Evolutionary conservation across 23 tunicate genomes (phyloP), one percentile per base, ranked within the genome.

Genomic region (Oikopleura dioica): DNA sequence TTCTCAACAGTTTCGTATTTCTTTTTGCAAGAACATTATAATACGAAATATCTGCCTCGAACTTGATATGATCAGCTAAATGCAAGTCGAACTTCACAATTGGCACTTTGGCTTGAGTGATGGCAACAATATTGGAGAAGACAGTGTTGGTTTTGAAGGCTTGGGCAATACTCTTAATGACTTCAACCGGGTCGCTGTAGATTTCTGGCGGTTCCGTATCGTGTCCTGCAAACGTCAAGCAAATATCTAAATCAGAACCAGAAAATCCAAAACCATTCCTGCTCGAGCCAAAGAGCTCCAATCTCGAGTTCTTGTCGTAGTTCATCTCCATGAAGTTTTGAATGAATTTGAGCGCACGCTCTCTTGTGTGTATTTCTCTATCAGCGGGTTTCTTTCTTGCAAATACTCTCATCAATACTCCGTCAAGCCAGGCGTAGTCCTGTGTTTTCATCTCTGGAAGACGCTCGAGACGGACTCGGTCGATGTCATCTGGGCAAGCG

Each of bases 21-120:
- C 86, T 68, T 63, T 81, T 85, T 24, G 99, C 99, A 69, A 94
- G 79, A 37, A 83, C 38, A 37, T 94, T 94, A 81, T 94, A 94
- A 0, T 86, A 69, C 59, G 95, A 86, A 72, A 94, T 94, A 55
- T 94, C 99, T 36, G 88, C 99, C 58, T 94, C 99, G 59, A 81
- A 78, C 0, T 79, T 78, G 32, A 77, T 76, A 16, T 37, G 32
- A 32, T 69, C 80, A 26, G 2, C 16, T n/a, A n/a, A n/a, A 63
- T 16, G 31, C 35, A 80, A 84, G 16, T 81, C 59, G 68, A 94
- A 94, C 79, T 94, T 94, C 0, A 94, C 99, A 36, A 94, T 94
- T 31, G 99, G 99, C 28, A 94, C 95, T 75, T 86, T 94, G 0
- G 99, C 99, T 0, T 88, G 83, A 35, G 99, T 86, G 75, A 94